Conservation (phyloP, 1,140 invertebrate genomes). For the Subanguina moxae region DNA sequence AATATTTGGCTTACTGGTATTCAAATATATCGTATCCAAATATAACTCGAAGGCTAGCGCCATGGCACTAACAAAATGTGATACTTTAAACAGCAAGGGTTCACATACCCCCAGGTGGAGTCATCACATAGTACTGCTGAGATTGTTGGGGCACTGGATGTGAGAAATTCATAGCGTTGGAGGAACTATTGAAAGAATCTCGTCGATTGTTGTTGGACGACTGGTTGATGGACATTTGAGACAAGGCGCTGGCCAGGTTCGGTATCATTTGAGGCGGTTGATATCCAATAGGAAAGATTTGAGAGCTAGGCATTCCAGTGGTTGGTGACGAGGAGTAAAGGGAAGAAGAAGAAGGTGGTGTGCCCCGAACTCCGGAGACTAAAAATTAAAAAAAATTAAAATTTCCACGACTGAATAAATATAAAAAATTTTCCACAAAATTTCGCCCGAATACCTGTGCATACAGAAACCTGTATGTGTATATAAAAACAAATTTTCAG, state of each 20-base stretch:
- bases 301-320: conserved; percentile 5
- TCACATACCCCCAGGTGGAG: conserved; percentile 6
- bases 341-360: conserved; percentile 8
- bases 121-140: conserved; percentile 18
- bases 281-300: conserved; percentile 15
- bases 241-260: conserved; percentile 13
- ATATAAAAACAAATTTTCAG: no score
- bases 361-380: conserved; percentile 8
- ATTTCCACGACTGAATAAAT: no score
- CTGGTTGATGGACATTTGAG: conserved; percentile 10
- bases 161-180: background rate
- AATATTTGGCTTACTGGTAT: no score
- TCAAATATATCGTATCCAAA: no score
- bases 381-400: no score
- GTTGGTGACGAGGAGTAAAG: conserved; percentile 18
- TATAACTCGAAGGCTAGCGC: no score
- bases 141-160: conserved; percentile 11
- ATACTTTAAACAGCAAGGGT: no score
- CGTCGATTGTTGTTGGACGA: conserved; percentile 6
- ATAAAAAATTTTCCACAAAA: no score
- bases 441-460: no score
- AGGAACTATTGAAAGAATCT: conserved; percentile 18
- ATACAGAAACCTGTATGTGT: no score
- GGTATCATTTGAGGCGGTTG: conserved; percentile 17
- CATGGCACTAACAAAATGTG: no score